A percentile compares a stretch with the other conserved stretches of the same genome.
These are phyloP conservation scores for Corticium candelabrum DNA, from an alignment of 37 sponge, comb jelly and placozoan species.

Conservation along the genomic window DNA sequence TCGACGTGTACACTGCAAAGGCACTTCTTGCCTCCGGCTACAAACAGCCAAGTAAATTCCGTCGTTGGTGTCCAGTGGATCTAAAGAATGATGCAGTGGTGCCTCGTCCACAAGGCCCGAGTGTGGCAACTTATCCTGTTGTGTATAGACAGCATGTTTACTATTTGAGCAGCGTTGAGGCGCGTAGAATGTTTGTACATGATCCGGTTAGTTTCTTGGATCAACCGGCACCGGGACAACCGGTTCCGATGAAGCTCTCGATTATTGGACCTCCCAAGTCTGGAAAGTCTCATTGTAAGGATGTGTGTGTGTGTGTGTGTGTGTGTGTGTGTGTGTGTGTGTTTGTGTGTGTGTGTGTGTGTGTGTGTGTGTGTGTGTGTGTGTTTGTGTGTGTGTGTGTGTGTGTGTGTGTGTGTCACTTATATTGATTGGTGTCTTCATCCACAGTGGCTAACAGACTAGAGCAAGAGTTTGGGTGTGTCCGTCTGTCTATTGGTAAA, in stretches of 20 bases:
- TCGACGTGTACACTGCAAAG: constrained; percentile 44
- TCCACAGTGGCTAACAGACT: constrained; percentile 63
- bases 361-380: no score
- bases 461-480: constrained; percentile 57
- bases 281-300: constrained; percentile 80
- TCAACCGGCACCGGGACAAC: constrained; percentile 42
- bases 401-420: no score
- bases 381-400: no score
- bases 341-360: no score
- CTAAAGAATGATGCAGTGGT: constrained; percentile 17
- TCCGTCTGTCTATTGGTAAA: constrained; percentile 73
- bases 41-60: constrained; percentile 71
- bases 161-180: constrained; percentile 42
- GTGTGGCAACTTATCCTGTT: constrained; percentile 35
- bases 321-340: neutral
- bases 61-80: constrained; percentile 85
- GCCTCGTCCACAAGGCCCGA: constrained; percentile 1
- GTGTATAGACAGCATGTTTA: constrained; percentile 54
- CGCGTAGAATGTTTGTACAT: constrained; percentile 47
- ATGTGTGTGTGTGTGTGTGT: no score
- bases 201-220: constrained; percentile 61
- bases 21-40: constrained; percentile 61
- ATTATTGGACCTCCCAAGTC: constrained; percentile 88
- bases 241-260: constrained; percentile 62
- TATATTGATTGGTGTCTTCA: constrained; percentile 5